Evolutionary conservation across 2,797 vertebrate genomes (phyloP).

Genomic region (Lateolabrax maculatus): DNA sequence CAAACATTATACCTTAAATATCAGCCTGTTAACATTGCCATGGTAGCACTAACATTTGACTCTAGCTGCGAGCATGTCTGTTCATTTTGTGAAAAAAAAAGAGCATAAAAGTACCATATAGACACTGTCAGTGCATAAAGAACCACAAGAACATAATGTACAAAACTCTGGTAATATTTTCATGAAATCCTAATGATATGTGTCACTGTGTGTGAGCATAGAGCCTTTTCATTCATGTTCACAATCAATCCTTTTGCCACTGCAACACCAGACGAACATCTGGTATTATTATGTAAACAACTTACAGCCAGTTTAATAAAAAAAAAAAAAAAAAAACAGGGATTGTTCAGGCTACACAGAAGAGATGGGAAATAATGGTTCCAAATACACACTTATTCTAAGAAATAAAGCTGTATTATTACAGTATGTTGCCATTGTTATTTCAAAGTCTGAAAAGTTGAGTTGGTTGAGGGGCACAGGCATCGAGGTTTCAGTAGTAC

Average conservation of each 20-base stretch:
- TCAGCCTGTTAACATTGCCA: neutral
- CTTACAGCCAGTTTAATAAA: constrained; percentile 32
- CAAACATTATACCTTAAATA: constrained; percentile 2
- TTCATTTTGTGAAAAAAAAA: neutral
- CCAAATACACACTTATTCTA: neutral
- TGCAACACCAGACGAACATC: constrained; percentile 50
- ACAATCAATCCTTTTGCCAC: constrained; percentile 14
- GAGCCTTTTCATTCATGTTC: constrained; percentile 24
- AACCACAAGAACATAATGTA: neutral
- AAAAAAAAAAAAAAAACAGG: too few species aligned
- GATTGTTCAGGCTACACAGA: constrained; percentile 15
- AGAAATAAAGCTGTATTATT: constrained; percentile 17
- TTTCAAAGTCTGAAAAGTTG: constrained; percentile 8
- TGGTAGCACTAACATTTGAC: neutral
- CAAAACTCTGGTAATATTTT: too few species aligned
- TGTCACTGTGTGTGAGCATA: too few species aligned
- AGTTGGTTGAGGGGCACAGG: neutral
- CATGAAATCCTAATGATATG: too few species aligned
- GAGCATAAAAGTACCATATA: neutral
- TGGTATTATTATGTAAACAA: constrained; percentile 65
- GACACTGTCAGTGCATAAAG: neutral
- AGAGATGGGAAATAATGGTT: constrained; percentile 11
- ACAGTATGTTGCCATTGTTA: constrained; percentile 9
- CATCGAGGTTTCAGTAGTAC: neutral
- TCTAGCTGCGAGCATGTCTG: neutral